phyloP scores from a whole-genome alignment of 2,797 vertebrate genomes.

The Lacerta viridis region DNA sequence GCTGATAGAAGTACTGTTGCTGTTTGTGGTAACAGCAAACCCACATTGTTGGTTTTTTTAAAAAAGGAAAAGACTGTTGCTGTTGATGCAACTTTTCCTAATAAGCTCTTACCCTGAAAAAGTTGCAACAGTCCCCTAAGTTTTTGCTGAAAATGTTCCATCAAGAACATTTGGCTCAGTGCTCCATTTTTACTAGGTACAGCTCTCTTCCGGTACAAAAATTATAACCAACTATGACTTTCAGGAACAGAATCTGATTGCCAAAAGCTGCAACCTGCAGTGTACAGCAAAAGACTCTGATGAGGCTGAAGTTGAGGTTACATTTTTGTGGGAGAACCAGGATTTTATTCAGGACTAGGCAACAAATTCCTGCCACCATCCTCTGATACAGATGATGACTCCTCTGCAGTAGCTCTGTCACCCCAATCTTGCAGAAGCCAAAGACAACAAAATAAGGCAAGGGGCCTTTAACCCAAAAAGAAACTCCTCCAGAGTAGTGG shows the following conservation, averaged over 20 bases:
- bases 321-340: too few species aligned
- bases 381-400: too few species aligned
- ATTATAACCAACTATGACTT: neutral
- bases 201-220: neutral
- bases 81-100: neutral
- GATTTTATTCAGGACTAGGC: too few species aligned
- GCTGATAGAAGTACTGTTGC: neutral
- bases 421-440: too few species aligned
- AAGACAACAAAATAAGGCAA: too few species aligned
- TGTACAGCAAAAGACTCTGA: too few species aligned
- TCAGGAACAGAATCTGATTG: neutral
- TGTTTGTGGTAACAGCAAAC: neutral
- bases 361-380: too few species aligned
- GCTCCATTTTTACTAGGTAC: neutral
- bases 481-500: too few species aligned
- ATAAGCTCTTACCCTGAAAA: neutral
- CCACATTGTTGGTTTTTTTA: neutral
- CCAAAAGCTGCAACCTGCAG: too few species aligned
- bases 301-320: too few species aligned
- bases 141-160: neutral
- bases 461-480: too few species aligned
- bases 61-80: neutral
- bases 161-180: neutral
- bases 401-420: too few species aligned
- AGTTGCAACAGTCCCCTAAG: neutral